Base-by-base conservation (phyloP, 2,113 vertebrate species). In the Pelecanus crispus region DNA sequence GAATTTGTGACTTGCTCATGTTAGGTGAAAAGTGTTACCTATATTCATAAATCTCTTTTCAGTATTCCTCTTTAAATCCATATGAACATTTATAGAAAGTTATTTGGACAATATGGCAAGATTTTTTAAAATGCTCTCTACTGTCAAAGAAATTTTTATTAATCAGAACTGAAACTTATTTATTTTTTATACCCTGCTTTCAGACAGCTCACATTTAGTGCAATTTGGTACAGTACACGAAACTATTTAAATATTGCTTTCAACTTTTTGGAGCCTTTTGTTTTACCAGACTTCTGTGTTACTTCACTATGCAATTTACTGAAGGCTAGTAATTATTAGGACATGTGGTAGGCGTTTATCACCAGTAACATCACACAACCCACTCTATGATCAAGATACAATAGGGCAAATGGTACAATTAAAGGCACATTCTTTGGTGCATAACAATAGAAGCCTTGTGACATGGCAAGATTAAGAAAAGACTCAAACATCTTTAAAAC, bases 331-430 rank as follows among this genome's bases (percentile, higher is more conserved):
- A 98, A 98, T 98, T 98, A 98, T 90, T 97, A 97, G 96, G 97
- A 97, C 97, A 97, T 97, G 95, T 96, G 96, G 98, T 98, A 97
- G 97, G 97, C 93, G 45, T 96, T 98, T 97, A 97, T 98, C 97
- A 98, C 77, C 86, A 97, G 97, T 96, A 98, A 97, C 97, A 97
- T 97, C 97, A 89, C 92, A 87, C 94, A 96, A 87, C 90, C 93
- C 94, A 95, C 95, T 97, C 97, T 98, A 92, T 98, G 98, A 98
- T 98, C 97, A 97, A 97, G 97, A 96, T 94, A 97, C 97, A 97
- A 96, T 96, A 98, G 98, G 98, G 98, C 98, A 98, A 98, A 97
- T 97, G 97, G 97, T 97, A 98, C 98, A 98, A 98, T 98, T 98
- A 98, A 97, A 98, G 97, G 94, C 97, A 97, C 81, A 97, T 97